These are phyloP conservation scores for Pelochelys cantorii DNA, from an alignment of 2,797 vertebrate species.

Conservation along the genomic window DNA sequence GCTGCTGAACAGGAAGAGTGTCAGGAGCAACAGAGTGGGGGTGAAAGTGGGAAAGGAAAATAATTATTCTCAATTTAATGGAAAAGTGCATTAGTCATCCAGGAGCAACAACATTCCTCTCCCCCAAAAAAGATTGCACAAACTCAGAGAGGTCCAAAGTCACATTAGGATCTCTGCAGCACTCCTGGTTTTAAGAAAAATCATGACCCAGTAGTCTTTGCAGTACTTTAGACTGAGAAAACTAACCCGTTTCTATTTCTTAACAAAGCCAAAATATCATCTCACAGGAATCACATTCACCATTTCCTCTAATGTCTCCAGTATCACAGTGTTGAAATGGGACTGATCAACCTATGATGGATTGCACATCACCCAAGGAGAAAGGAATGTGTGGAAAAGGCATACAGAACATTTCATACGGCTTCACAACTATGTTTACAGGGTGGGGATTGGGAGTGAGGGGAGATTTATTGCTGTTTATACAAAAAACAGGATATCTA, in stretches of 20 bases:
- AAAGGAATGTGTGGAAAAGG: slow-evolving; percentile 84
- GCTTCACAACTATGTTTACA: slow-evolving; percentile 80
- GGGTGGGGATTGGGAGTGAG: slow-evolving; percentile 46
- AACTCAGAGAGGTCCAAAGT: slow-evolving; percentile 85
- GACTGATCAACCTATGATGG: slow-evolving; percentile 84
- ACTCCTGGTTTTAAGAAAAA: slow-evolving; percentile 84
- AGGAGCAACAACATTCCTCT: slow-evolving; percentile 73
- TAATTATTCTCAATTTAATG: slow-evolving; percentile 74
- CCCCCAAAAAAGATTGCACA: slow-evolving; percentile 78
- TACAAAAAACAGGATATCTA: slow-evolving; percentile 83
- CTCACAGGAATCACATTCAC: slow-evolving; percentile 85
- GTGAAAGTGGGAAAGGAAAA: slow-evolving; percentile 59
- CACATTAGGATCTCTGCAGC: slow-evolving; percentile 85
- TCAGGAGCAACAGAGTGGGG: slow-evolving; percentile 65
- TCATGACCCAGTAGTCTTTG: slow-evolving; percentile 84
- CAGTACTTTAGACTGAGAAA: slow-evolving; percentile 80
- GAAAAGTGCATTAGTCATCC: slow-evolving; percentile 80
- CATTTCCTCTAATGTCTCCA: slow-evolving; percentile 79
- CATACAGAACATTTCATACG: slow-evolving; percentile 80
- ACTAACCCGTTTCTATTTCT: slow-evolving; percentile 84
- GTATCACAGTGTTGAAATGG: slow-evolving; percentile 88
- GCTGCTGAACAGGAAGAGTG: slow-evolving; percentile 72
- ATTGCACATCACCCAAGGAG: slow-evolving; percentile 95
- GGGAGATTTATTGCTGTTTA: slow-evolving; percentile 93
- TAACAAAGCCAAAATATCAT: slow-evolving; percentile 80